A percentile compares a stretch with the other conserved stretches of the same genome.
phyloP scores from a whole-genome alignment of 1,140 invertebrate genomes.

The Eufriesea mexicana region DNA sequence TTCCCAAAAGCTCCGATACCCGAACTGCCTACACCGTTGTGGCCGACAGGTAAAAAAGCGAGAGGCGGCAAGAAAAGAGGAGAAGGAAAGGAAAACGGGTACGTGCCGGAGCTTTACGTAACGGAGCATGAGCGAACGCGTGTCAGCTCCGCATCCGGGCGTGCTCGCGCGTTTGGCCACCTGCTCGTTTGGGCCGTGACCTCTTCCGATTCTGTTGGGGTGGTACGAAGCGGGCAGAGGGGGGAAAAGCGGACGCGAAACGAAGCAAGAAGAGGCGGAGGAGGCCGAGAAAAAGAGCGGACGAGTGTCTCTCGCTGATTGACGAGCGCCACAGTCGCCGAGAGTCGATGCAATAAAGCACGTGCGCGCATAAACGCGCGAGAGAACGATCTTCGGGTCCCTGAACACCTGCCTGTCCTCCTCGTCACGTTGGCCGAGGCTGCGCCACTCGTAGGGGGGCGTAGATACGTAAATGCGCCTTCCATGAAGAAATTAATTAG shows the following conservation, averaged over 20 bases:
- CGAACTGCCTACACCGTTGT: too few relatives aligned
- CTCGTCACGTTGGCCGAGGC: neutral
- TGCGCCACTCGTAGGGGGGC: conserved; percentile 9
- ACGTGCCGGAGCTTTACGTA: conserved; percentile 63
- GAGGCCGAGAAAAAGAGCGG: conserved; percentile 41
- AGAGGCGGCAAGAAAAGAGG: neutral
- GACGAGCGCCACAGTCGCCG: conserved; percentile 78
- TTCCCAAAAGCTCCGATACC: conserved; percentile 24
- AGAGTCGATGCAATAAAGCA: conserved; percentile 78
- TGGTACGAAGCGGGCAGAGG: neutral
- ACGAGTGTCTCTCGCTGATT: conserved; percentile 76
- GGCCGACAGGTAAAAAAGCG: neutral
- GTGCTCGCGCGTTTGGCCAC: conserved; percentile 56
- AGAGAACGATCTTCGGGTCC: conserved; percentile 71
- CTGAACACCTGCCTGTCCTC: conserved; percentile 75
- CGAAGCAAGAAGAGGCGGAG: conserved; percentile 6
- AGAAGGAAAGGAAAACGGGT: conserved; percentile 3
- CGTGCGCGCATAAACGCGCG: conserved; percentile 78
- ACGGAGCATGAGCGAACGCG: conserved; percentile 57
- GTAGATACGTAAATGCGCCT: conserved; percentile 62
- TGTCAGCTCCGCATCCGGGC: conserved; percentile 54
- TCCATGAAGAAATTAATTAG: conserved; percentile 30
- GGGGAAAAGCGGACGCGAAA: conserved; percentile 28
- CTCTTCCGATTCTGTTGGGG: conserved; percentile 49
- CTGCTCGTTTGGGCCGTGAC: conserved; percentile 71